Evolutionary conservation across 2,888 invertebrate species (phyloP), one percentile per base, ranked within the genome.

Genomic region (Volucella inanis): DNA sequence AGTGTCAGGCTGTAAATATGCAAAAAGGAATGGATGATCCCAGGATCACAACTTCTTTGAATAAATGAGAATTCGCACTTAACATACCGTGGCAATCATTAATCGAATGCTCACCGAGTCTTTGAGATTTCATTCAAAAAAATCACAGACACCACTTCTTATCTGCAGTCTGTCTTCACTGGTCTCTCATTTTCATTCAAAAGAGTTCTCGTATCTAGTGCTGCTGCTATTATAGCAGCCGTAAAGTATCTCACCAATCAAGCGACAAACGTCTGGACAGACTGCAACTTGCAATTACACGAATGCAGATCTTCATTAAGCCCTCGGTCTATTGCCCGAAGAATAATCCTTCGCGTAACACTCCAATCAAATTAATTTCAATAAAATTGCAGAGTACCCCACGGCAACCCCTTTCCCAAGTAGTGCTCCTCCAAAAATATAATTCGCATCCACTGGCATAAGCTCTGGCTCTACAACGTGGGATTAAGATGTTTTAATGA

Each of bases 51-150:
- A 75, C 50, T 76, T 62, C 76, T 75, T 81, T 76, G 62, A 57
- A 77, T 85, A 85, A 72, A 77, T 77, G 85, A 55, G 88, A 89
- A 88, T 89, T 89, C 88, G 88, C 89, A 89, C 88, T 89, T 89
- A 89, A 89, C 88, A 89, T 89, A 88, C 89, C 88, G 55, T 64
- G 71, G 78, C 70, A 88, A 88, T 88, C 88, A 89, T 89, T 88
- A 88, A 89, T 89, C 79, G 89, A 86, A 88, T 88, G 87, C 88
- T 87, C 76, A 50, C 50, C 55, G 22, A 65, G 68, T 54, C 61
- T 47, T 67, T 47, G 39, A 65, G 76, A 77, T 81, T 85, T 81
- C 85, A 85, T 85, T 85, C 67, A 85, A 81, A 59, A 71, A 74
- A 72, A 70, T 15, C 54, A 39, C 62, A 62, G 39, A 14, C 39